Percentiles rank a stretch among this genome's conserved stretches.
phyloP scores from a whole-genome alignment of 1,140 invertebrate genomes.

The Marisa cornuarietis region DNA sequence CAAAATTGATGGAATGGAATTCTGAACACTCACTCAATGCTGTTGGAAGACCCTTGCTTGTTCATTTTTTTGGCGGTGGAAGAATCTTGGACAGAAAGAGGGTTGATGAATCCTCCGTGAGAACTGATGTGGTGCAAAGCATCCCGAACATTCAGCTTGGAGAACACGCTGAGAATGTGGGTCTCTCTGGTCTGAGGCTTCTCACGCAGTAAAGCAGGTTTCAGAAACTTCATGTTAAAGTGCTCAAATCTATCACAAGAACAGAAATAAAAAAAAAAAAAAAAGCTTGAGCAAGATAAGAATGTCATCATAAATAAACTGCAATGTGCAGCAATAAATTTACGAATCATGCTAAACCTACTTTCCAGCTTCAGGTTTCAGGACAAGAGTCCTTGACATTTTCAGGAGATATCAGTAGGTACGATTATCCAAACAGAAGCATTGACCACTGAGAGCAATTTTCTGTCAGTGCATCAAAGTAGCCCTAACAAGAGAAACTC shows the following conservation, averaged over 20 bases:
- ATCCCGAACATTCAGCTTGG: constrained; percentile 91
- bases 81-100: constrained; percentile 18
- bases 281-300: too few relatives aligned
- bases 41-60: not conserved
- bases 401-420: too few relatives aligned
- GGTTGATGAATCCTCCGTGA: constrained; percentile 17
- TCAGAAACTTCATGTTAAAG: constrained; percentile 92
- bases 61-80: constrained; percentile 21
- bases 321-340: too few relatives aligned
- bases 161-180: constrained; percentile 94
- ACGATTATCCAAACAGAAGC: too few relatives aligned
- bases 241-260: constrained; percentile 80
- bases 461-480: too few relatives aligned
- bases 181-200: constrained; percentile 84
- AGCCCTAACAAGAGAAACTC: too few relatives aligned
- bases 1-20: too few relatives aligned
- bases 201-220: constrained; percentile 86
- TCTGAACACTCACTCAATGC: constrained; percentile 3
- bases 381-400: too few relatives aligned
- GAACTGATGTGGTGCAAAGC: constrained; percentile 69
- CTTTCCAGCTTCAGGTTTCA: too few relatives aligned
- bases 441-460: too few relatives aligned
- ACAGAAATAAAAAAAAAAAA: constrained; percentile 16
- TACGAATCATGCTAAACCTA: too few relatives aligned
- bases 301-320: too few relatives aligned